Base-by-base conservation (phyloP, 2,113 vertebrate genomes). In the Haemorhous mexicanus region DNA sequence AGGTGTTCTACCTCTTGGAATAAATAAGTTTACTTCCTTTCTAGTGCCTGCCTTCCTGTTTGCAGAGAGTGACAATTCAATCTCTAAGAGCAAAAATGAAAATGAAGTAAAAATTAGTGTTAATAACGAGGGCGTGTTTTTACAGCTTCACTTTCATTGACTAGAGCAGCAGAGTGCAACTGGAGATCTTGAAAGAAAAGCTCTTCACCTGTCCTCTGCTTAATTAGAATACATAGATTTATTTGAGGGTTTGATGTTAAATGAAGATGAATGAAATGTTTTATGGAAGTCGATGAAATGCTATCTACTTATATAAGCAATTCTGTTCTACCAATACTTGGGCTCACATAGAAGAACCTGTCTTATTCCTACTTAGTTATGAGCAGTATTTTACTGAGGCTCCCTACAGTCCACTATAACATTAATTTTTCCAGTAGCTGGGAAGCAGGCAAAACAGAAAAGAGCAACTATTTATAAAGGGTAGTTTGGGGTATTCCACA, bases 211-310 rank as follows among this genome's bases (percentile, higher is more conserved):
- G 82, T 90, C 92, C 32, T 70, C 35, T 75, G 47, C 78, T 94
- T 97, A 97, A 97, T 96, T 97, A 95, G 95, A 97, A 97, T 94
- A 94, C 73, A 77, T 68, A 88, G 69, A 93, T 95, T 93, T 96
- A 91, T 93, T 95, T 96, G 95, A 95, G 69, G 27, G 62, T 94
- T 92, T 96, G 73, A 91, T 94, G 76, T 87, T 88, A 96, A 97
- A 97, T 96, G 89, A 97, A 97, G 96, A 97, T 93, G 84, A 96
- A 97, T 97, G 55, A 90, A 96, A 94, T 66, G 37, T 84, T 95
- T 97, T 96, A 95, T 91, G 90, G 78, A 86, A 93, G 77, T 64
- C 1, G 2, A 96, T 88, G 76, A 95, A 96, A 96, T 5, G 28
- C 85, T 95, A 76, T 96, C 94, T 84, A 77, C 90, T 87, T 95